Percentiles rank a stretch among this genome's conserved stretches.
These are phyloP conservation scores for Lates calcarifer DNA, from an alignment of 2,113 vertebrate species.

Conservation along the genomic window DNA sequence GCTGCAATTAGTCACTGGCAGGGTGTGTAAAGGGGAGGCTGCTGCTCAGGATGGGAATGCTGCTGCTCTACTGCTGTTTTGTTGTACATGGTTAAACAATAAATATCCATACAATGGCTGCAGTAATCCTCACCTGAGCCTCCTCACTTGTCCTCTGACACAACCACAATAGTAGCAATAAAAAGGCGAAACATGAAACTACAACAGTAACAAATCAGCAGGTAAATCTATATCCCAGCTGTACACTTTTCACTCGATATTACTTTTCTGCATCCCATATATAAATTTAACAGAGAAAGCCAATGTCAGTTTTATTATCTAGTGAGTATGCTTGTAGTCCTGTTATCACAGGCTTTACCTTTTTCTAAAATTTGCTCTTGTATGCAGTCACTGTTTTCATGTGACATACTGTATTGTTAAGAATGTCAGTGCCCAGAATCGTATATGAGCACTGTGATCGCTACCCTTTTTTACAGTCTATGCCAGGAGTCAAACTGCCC, in stretches of 20 bases:
- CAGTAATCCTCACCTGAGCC: not conserved
- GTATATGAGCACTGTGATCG: constrained; percentile 12
- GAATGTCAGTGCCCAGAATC: constrained; percentile 4
- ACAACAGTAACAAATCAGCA: not conserved
- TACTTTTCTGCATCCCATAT: not conserved
- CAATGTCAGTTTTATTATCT: not conserved
- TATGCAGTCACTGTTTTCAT: not conserved
- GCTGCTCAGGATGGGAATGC: not conserved
- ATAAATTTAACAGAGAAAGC: not conserved
- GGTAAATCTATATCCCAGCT: no score
- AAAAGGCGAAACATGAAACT: not conserved
- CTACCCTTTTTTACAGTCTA: constrained; percentile 34
- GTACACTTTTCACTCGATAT: not conserved
- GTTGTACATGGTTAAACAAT: constrained; percentile 4
- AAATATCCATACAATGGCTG: not conserved
- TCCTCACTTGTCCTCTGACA: not conserved
- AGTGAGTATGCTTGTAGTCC: not conserved
- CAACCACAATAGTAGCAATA: not conserved
- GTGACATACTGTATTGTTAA: constrained; percentile 2
- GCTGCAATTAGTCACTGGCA: constrained; percentile 2
- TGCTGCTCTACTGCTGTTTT: not conserved
- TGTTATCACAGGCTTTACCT: not conserved
- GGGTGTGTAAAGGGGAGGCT: not conserved
- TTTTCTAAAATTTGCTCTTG: constrained; percentile 14
- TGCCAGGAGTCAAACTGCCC: constrained; percentile 31